phyloP scores from a whole-genome alignment of 2,797 vertebrate species.

The Hylomyscus alleni region DNA sequence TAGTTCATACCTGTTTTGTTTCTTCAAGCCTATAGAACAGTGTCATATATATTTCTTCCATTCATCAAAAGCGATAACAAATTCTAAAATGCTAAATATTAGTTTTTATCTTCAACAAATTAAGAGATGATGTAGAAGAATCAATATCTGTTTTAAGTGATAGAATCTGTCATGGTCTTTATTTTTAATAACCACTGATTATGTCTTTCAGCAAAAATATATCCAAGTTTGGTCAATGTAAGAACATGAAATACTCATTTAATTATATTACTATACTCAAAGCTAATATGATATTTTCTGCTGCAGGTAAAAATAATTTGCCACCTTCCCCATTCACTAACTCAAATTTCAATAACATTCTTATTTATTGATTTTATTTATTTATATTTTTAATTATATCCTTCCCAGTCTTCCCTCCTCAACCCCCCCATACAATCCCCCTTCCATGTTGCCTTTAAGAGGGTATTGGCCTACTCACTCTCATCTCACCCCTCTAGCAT shows the following conservation, averaged over 20 bases:
- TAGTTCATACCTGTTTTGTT: background rate
- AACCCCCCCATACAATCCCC: background rate
- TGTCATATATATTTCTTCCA: background rate
- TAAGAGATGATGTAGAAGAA: background rate
- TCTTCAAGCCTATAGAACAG: background rate
- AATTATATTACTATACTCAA: background rate
- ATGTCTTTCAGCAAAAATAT: background rate
- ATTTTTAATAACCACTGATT: background rate
- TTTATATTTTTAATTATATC: background rate
- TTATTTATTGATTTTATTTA: background rate
- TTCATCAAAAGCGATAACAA: background rate
- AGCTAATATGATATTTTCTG: background rate
- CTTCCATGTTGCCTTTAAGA: background rate
- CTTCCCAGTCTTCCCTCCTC: background rate
- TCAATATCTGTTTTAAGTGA: background rate
- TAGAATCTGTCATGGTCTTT: background rate
- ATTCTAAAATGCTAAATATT: background rate
- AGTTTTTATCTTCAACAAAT: background rate
- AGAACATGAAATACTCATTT: background rate
- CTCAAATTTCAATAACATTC: background rate
- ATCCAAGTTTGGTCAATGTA: background rate
- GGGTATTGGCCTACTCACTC: background rate
- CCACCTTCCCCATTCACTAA: background rate
- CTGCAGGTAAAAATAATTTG: accelerated
- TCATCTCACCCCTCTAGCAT: background rate